phyloP scores from a whole-genome alignment of 2,888 invertebrate species.

The Tupiocoris notatus region DNA sequence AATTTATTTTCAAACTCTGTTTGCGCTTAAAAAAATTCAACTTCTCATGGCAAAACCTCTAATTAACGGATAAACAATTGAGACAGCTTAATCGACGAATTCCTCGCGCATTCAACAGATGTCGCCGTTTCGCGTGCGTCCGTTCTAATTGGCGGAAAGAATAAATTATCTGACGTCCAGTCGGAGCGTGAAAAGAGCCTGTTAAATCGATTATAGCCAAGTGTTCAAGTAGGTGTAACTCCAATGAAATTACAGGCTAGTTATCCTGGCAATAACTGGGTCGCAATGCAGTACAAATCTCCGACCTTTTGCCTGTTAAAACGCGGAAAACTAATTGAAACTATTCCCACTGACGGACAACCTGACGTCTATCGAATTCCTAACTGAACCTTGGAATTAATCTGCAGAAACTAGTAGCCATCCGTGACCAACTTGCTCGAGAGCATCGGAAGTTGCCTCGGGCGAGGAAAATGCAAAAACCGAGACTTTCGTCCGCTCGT shows the following conservation, averaged over 20 bases:
- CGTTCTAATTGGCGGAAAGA: not conserved
- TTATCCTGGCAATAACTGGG: not conserved
- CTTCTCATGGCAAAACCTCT: too few species aligned
- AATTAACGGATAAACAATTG: too few species aligned
- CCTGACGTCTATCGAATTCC: not conserved
- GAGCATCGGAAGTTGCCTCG: not conserved
- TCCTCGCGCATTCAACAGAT: too few species aligned
- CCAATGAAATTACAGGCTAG: not conserved
- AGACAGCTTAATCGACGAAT: too few species aligned
- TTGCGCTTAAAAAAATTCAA: too few species aligned
- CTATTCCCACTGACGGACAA: not conserved
- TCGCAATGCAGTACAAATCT: not conserved
- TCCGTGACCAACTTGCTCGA: not conserved
- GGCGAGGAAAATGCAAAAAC: not conserved
- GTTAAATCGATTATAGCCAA: not conserved
- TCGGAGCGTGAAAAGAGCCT: not conserved
- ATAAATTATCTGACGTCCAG: not conserved
- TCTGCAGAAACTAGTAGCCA: not conserved
- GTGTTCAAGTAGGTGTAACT: not conserved
- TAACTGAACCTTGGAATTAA: not conserved
- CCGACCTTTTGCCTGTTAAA: not conserved
- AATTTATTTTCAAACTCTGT: too few species aligned
- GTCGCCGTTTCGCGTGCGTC: not conserved
- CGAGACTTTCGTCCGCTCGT: not conserved
- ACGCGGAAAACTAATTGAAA: too few species aligned